Evolutionary conservation across 2,113 vertebrate genomes (phyloP), one percentile per base, ranked within the genome.

Genomic region (Apeltes quadracus): DNA sequence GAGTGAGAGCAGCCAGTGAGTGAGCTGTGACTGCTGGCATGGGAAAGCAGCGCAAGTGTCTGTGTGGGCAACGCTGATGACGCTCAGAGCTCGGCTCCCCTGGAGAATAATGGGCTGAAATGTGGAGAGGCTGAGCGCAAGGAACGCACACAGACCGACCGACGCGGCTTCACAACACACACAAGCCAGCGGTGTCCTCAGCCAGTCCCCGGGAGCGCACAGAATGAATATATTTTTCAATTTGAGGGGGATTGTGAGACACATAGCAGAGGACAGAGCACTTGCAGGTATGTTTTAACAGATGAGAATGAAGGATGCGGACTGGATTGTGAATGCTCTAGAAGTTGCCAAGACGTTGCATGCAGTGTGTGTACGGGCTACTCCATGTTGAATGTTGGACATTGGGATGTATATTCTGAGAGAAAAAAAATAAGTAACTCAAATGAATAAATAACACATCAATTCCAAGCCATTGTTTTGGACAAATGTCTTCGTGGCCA

Each of bases 51-150:
- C 50, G 22, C 59, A 76, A 87, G 84, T 81, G 78, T 72, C 67
- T 89, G 90, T 90, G 90, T 90, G 89, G 90, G 86, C 82, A 82
- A 72, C 32, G n/a, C n/a, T n/a, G 89, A 90, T 90, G 89, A 91
- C 83, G 89, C 80, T 87, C 77, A 38, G 81, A 76, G 86, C 85
- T 81, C 78, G 65, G 72, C 5, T 76, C 78, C 86, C 79, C 84
- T 66, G 79, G 88, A 91, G 84, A 72, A 85, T 81, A 79, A 89
- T 69, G 82, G 83, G 79, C 82, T 88, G 89, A 86, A 85, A 84
- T 65, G 87, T 86, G 74, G 84, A 79, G 87, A 79, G 84, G 80
- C 90, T 85, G 89, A 73, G 62, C 79, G 20, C 79, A 72, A 67
- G 83, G 72, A 86, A 57, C 14, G 50, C 79, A 23, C 81, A 38